These are phyloP conservation scores for Lathronympha strigana DNA, from an alignment of 2,888 invertebrate species.

Conservation along the genomic window DNA sequence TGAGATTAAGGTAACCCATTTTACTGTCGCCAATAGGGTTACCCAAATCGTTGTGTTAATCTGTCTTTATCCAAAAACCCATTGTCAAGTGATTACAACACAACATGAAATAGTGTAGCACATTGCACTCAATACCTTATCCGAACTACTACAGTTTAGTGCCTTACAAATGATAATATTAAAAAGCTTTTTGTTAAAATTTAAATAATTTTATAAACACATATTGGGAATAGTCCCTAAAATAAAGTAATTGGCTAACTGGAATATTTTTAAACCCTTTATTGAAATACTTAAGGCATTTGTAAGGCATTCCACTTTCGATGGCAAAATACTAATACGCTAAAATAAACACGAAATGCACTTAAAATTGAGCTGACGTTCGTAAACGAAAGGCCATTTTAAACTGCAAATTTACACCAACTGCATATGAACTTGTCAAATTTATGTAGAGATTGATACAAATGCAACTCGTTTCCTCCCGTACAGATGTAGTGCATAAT, in stretches of 20 bases:
- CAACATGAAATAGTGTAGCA: not conserved
- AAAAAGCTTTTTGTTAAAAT: no score
- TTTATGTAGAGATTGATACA: not conserved
- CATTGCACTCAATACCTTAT: constrained; percentile 16
- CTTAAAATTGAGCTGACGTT: constrained; percentile 18
- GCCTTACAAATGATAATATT: not conserved
- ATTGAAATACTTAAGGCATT: not conserved
- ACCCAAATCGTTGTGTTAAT: not conserved
- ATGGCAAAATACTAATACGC: constrained; percentile 20
- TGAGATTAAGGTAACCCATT: not conserved
- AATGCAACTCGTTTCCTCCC: not conserved
- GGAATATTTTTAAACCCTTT: no score
- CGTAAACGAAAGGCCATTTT: not conserved
- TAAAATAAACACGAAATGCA: constrained; percentile 23
- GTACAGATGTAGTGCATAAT: not conserved
- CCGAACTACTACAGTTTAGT: constrained; percentile 8
- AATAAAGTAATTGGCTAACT: no score
- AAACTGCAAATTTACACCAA: not conserved
- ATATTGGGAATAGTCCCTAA: no score
- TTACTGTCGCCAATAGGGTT: not conserved
- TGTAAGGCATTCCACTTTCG: constrained; percentile 21
- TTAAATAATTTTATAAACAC: no score
- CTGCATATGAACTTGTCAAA: not conserved
- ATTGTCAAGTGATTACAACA: constrained; percentile 8
- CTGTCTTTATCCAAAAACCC: not conserved